Base-by-base conservation (phyloP, 2,113 vertebrate genomes). In the Genyomyrus donnyi region DNA sequence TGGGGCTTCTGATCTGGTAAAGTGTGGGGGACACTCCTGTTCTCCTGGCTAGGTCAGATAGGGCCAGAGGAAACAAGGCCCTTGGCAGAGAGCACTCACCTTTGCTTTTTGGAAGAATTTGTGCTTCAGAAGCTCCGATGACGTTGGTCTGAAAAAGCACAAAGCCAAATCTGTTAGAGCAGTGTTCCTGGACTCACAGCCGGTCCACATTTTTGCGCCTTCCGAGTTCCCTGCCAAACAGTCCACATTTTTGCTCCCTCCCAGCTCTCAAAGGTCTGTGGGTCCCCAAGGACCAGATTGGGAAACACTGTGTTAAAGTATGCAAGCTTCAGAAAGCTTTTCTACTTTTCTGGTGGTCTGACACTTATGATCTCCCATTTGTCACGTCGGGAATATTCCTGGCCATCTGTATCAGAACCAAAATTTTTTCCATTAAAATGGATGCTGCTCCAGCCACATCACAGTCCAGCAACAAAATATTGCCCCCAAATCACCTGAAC, bases 41-140 rank as follows among this genome's bases (percentile, higher is more conserved):
- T 42, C 13, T 80, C 74, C 15, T 80, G 74, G 74, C 74, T 13
- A 8, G 35, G 74, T 19, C 13, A 17, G 15, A 46, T 9, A n/a
- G 42, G 7, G 45, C 39, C 42, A 11, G 45, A 24, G 2, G 8
- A 83, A 39, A 19, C 15, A 6, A 42, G 35, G 74, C 31, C 5
- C 13, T 31, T 15, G 6, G 42, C 80, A 46, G 42, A 11, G 21
- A 45, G 19, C 5, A 17, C 96, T 93, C 93, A 99, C 98, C 97
- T 99, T 99, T 89, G 98, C 97, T 97, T 99, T 99, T 0, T 98
- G 97, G 95, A 99, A 99, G 96, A 99, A 99, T 94, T 98, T 99
- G 94, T 99, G 97, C 92, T 98, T 97, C 94, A 99, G 93, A 84
- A 99, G 94, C 93, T 99, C 98, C 80, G 97, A 98, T 91, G 98